These are phyloP conservation scores for Seira sanloemensis DNA, from an alignment of 2,888 invertebrate genomes.

Conservation along the genomic window DNA sequence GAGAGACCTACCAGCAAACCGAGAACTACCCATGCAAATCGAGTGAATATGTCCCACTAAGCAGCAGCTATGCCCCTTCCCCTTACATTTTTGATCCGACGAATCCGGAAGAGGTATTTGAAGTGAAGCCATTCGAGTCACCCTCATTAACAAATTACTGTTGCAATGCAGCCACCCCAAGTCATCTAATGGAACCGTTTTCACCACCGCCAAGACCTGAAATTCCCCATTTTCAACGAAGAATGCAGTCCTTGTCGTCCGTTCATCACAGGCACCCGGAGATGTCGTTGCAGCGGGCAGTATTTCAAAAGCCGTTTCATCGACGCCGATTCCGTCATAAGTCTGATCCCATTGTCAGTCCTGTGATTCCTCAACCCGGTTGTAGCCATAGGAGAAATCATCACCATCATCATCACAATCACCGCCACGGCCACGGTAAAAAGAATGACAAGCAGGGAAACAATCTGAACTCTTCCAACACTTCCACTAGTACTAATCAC, in stretches of 20 bases:
- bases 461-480: conserved; percentile 68
- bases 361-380: conserved; percentile 92
- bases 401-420: conserved; percentile 55
- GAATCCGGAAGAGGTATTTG: conserved; percentile 60
- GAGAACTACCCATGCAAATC: conserved; percentile 58
- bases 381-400: conserved; percentile 71
- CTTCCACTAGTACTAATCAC: conserved; percentile 61
- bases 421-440: conserved; percentile 42
- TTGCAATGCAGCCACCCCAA: conserved; percentile 55
- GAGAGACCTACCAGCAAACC: not conserved
- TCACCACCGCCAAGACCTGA: conserved; percentile 70
- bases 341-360: conserved; percentile 91
- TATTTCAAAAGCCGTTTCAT: conserved; percentile 58
- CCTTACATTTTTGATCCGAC: conserved; percentile 66
- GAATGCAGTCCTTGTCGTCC: conserved; percentile 56
- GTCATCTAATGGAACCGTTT: conserved; percentile 70
- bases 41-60: conserved; percentile 70
- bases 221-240: conserved; percentile 62
- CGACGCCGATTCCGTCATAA: conserved; percentile 58
- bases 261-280: conserved; percentile 44
- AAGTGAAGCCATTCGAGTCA: conserved; percentile 68
- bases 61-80: conserved; percentile 65
- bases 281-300: conserved; percentile 60
- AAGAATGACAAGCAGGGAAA: conserved; percentile 56
- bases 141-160: conserved; percentile 67